Evolutionary conservation across 2,888 invertebrate species (phyloP), one percentile per base, ranked within the genome.

Genomic region (Eutolmus rufibarbis): DNA sequence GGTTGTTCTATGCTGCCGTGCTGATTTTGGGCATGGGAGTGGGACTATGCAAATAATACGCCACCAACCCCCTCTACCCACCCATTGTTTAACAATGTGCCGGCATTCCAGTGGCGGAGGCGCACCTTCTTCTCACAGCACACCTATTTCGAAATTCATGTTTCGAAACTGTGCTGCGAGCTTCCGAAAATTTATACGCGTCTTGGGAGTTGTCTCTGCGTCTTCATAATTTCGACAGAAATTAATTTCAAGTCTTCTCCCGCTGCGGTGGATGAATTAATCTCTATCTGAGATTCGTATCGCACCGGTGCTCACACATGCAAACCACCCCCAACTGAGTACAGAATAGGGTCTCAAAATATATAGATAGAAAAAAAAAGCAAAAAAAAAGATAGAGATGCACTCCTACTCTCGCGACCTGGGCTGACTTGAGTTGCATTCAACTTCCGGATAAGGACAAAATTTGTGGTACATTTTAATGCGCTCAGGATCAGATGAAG

Each of bases 171-270:
- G 66, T 31, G 74, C 51, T 31, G 85, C 31, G 74, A 86, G 51
- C 51, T 86, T 77, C 56, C 74, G 86, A 31, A 86, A 86, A 86
- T 86, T 86, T 86, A 86, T 86, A 76, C 77, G 56, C 86, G 76
- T 56, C 86, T 56, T 56, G 77, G 77, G 77, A 86, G 76, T 86
- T 77, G 76, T 74, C 74, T 16, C n/a, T 76, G 86, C 56, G 19
- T 51, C 86, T 76, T 86, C 46, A 86, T 86, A 86, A 86, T 86
- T 86, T 86, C 76, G 51, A 86, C 77, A 76, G 51, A 77, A 86
- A 86, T 86, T 86, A 76, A 77, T 86, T 86, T 86, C 34, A 74
- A 19, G 76, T n/a, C 74, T 37, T 78, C 40, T 76, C n/a, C 76
- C n/a, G 76, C 34, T 28, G 34, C 40, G 31, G 37, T 34, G 40